Conservation (phyloP, 2,797 vertebrate genomes). For the Morus bassanus region DNA sequence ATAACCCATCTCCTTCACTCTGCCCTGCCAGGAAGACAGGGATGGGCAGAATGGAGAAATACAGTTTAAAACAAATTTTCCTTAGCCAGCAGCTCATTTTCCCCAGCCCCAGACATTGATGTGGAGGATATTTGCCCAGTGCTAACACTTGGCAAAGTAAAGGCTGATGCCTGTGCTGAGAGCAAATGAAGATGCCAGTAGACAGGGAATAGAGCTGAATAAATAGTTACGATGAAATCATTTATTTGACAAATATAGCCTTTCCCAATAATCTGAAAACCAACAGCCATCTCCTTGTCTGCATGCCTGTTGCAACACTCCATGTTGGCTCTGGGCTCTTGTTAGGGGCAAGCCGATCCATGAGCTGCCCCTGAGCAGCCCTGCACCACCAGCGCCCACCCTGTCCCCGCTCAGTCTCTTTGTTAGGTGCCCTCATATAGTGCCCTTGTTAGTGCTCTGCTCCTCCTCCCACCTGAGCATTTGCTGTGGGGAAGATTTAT, state of each 20-base stretch:
- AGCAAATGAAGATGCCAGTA: background rate
- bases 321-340: accelerated
- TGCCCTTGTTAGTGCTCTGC: background rate
- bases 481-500: background rate
- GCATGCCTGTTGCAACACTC: accelerated
- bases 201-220: background rate
- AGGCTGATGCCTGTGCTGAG: background rate
- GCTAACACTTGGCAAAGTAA: background rate
- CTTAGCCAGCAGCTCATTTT: background rate
- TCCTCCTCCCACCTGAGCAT: background rate
- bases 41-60: background rate
- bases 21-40: background rate
- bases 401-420: background rate
- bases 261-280: background rate
- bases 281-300: background rate
- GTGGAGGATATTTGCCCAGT: background rate
- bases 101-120: background rate
- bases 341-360: background rate
- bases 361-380: background rate
- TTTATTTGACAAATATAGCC: background rate
- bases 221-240: background rate
- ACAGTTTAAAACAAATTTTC: background rate
- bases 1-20: background rate
- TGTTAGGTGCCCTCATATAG: background rate
- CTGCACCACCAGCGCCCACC: accelerated